These are phyloP conservation scores for Drosophila insularis DNA, from an alignment of 1,140 invertebrate species.

Conservation along the genomic window DNA sequence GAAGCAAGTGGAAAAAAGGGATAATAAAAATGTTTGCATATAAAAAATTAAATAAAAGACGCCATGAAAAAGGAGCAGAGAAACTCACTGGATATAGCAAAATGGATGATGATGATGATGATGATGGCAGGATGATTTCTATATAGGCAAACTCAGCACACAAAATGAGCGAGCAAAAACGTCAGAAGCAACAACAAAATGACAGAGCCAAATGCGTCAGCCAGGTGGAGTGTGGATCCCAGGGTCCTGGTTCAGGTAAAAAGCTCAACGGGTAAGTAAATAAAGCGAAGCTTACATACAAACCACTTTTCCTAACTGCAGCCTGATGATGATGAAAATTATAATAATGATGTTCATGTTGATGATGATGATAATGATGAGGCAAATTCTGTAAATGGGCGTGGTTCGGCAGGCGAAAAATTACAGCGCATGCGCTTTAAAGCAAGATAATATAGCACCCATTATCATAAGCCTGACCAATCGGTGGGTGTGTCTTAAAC, in stretches of 20 bases:
- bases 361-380: conserved; percentile 39
- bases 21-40: conserved; percentile 72
- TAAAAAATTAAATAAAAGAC: conserved; percentile 67
- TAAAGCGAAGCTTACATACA: conserved; percentile 39
- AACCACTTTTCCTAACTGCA: conserved; percentile 13
- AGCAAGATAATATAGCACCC: conserved; percentile 47
- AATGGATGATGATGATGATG: not conserved
- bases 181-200: conserved; percentile 65
- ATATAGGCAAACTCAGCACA: conserved; percentile 51
- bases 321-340: conserved; percentile 16
- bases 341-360: not conserved
- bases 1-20: conserved; percentile 37
- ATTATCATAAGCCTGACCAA: conserved; percentile 56
- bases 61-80: conserved; percentile 30
- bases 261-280: conserved; percentile 74
- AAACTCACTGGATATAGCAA: not conserved
- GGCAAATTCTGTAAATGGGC: conserved; percentile 44
- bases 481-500: conserved; percentile 56
- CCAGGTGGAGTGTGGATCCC: conserved; percentile 49
- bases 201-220: conserved; percentile 63
- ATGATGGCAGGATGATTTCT: conserved; percentile 13
- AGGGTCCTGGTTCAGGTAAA: conserved; percentile 48
- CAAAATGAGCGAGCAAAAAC: conserved; percentile 72
- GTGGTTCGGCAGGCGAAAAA: conserved; percentile 45
- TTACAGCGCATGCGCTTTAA: conserved; percentile 63